These are phyloP conservation scores for Chrysolina haemoptera DNA, from an alignment of 2,888 invertebrate species.

Conservation along the genomic window DNA sequence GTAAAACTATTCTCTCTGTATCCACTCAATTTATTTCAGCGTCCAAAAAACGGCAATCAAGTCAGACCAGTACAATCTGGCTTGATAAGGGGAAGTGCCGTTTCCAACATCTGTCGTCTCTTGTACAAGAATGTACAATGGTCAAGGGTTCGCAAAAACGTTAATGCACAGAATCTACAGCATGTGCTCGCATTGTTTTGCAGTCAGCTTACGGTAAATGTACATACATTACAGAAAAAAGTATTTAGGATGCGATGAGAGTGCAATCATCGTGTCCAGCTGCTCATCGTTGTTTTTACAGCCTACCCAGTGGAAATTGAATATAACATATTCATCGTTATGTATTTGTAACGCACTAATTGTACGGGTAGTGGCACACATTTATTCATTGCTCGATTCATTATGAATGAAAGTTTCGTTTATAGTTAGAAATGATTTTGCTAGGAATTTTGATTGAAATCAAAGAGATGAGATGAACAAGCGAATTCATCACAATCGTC, in stretches of 20 bases:
- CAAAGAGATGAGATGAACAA: too few species aligned
- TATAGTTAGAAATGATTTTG: too few species aligned
- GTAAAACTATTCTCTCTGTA: neutral
- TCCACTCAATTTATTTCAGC: neutral
- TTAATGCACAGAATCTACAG: conserved; percentile 33
- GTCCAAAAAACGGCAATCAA: conserved; percentile 23
- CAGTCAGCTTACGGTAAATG: conserved; percentile 24
- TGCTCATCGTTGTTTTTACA: neutral
- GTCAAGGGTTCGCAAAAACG: conserved; percentile 27
- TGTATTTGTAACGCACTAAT: too few species aligned
- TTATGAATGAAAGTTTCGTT: too few species aligned
- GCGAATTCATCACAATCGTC: too few species aligned
- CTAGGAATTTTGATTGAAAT: too few species aligned
- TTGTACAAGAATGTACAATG: conserved; percentile 22
- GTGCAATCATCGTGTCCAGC: conserved; percentile 21
- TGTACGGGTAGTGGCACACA: too few species aligned
- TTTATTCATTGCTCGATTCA: too few species aligned
- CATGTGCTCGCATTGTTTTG: conserved; percentile 28
- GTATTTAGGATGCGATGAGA: conserved; percentile 24
- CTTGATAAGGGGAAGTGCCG: conserved; percentile 12
- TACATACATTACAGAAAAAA: conserved; percentile 22
- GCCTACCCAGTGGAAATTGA: neutral
- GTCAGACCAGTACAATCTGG: conserved; percentile 9
- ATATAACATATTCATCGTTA: neutral
- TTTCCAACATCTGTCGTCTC: conserved; percentile 32